Percentiles rank a stretch among this genome's conserved stretches.
These are phyloP conservation scores for Nymphicus hollandicus DNA, from an alignment of 2,113 vertebrate genomes.

Conservation along the genomic window DNA sequence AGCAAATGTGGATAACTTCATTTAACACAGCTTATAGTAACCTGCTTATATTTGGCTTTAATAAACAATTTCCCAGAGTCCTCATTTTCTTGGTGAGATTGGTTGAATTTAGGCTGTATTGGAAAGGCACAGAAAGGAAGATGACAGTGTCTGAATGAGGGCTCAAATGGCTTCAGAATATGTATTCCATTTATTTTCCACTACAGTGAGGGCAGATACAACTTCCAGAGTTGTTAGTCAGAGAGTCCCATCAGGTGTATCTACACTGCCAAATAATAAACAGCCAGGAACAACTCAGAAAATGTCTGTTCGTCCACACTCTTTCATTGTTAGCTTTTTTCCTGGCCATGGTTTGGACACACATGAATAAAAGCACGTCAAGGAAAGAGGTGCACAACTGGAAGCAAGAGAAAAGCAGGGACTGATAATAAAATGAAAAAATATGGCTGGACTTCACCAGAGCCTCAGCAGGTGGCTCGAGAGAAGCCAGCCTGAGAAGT, in stretches of 20 bases:
- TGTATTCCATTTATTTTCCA: neutral
- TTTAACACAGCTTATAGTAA: neutral
- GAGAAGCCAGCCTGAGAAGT: neutral
- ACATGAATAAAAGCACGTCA: neutral
- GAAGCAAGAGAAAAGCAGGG: neutral
- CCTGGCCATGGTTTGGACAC: neutral
- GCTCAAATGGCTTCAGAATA: neutral
- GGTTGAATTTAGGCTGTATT: neutral
- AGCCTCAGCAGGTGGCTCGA: neutral
- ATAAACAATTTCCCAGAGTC: neutral
- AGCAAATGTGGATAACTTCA: neutral
- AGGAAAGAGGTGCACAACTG: neutral
- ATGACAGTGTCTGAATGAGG: neutral
- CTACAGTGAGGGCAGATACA: neutral
- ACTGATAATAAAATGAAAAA: neutral
- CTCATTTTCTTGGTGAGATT: neutral
- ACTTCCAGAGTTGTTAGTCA: neutral
- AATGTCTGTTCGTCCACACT: neutral
- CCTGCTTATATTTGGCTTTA: neutral
- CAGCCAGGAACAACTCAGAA: neutral
- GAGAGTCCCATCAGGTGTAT: neutral
- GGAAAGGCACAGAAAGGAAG: neutral
- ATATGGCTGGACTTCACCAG: neutral
- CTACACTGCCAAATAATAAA: neutral
- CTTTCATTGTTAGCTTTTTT: neutral